Conservation (phyloP, 2,113 vertebrate genomes). For the Octodon degus region DNA sequence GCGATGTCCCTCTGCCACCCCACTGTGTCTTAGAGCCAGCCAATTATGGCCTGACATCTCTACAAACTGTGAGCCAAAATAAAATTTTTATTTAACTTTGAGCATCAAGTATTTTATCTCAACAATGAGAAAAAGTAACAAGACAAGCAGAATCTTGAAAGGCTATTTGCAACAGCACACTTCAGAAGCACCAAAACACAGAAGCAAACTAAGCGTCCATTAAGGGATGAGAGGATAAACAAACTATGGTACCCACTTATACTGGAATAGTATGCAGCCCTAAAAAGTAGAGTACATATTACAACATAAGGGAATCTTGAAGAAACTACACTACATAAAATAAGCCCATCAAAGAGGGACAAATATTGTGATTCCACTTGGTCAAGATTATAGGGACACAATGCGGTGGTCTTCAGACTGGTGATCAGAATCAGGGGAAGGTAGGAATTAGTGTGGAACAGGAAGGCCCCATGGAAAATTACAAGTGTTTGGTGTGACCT, state of each 20-base stretch:
- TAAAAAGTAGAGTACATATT: background rate
- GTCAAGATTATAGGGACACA: background rate
- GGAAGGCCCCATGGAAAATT: too few species aligned
- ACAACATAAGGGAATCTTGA: background rate
- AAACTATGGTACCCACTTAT: background rate
- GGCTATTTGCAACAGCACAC: background rate
- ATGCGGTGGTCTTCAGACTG: too few species aligned
- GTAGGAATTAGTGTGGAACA: background rate
- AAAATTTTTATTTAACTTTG: background rate
- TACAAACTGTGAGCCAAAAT: background rate
- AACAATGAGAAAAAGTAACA: background rate
- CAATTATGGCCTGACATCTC: background rate
- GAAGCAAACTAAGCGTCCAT: background rate
- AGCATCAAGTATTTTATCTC: background rate
- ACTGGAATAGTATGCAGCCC: background rate
- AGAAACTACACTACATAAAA: background rate
- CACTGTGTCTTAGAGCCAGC: background rate
- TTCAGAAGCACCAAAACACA: accelerated
- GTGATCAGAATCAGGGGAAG: background rate
- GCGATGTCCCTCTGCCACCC: background rate
- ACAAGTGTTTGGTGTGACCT: background rate
- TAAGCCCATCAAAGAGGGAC: background rate
- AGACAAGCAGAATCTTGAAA: background rate
- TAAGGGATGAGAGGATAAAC: background rate
- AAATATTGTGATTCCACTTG: background rate